Base-by-base conservation (phyloP, 2,888 invertebrate species). In the Hybos culiciformis region DNA sequence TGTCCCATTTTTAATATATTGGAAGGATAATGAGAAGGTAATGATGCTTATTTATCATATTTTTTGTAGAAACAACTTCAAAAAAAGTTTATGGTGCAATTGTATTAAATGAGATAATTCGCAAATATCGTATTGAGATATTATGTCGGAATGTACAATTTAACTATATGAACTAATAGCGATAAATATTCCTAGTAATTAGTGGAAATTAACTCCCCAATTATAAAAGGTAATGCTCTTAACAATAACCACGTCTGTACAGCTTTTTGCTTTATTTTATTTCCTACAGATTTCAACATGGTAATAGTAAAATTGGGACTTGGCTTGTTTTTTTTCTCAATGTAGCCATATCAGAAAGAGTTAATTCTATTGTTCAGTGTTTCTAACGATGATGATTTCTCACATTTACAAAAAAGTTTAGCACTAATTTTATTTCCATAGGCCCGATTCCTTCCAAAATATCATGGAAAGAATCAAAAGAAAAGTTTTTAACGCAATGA, bases 201-300 rank as follows among this genome's bases (percentile, higher is more conserved):
- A 21, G 38, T 15, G 14, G 38, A 11, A 19, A 43, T 12, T 21
- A 21, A 20, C 8, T 39, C 38, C 7, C 19, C 4, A 14, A 43
- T 14, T 20, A 43, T 24, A 43, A 43, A 39, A 17, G 43, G 43
- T 18, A 43, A 19, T n/a, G 33, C 15, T 29, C 43, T 39, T 12
- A 43, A 18, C 15, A 43, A 15, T 15, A 43, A 15, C 43, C 43
- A 43, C n/a, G n/a, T n/a, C n/a, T n/a, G n/a, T n/a, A n/a, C n/a
- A n/a, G n/a, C n/a, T n/a, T n/a, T n/a, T n/a, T n/a, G n/a, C n/a
- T n/a, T n/a, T n/a, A n/a, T n/a, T n/a, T n/a, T n/a, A n/a, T n/a
- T n/a, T n/a, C n/a, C n/a, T n/a, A n/a, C n/a, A n/a, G n/a, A n/a
- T 4, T 14, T n/a, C 3, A 39, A n/a, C 39, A 39, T 39, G 17